Base-by-base conservation (phyloP, 2,888 invertebrate genomes). In the Anarsia innoxiella region DNA sequence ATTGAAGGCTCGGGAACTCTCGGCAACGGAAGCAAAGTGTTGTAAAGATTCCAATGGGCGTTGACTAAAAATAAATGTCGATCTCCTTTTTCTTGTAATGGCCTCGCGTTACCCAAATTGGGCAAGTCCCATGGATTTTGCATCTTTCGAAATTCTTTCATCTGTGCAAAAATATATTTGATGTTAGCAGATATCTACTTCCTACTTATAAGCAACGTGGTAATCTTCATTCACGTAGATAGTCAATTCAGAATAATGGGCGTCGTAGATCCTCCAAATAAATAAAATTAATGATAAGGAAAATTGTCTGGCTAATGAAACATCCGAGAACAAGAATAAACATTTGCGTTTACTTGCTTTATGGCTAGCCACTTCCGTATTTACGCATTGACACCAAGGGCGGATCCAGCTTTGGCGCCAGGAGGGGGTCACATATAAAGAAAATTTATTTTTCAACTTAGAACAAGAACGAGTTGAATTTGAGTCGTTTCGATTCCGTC, bases 61-160 rank as follows among this genome's bases (percentile, higher is more conserved):
- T 71, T 83, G 23, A 88, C 84, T 38, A 88, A 87, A 46, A 87
- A 86, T 1, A 90, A 46, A 11, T 71, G 71, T 23, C 88, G 66
- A 4, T 70, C 60, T 12, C 58, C 50, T 2, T 66, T 51, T 1
- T 79, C 74, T 56, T 88, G 59, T n/a, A 25, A 4, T 0, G 78
- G 65, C 40, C 89, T 76, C 45, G 63, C 88, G 59, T 89, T 90
- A n/a, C 76, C 54, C 5, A 75, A 45, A 23, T 88, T 77, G 0
- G 79, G 85, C 34, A 84, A 76, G 37, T 83, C 82, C 79, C 79
- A 83, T 1, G 76, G 74, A 34, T 88, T 72, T 56, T 83, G 70
- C 4, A 90, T 49, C 30, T 69, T 78, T 9, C 89, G 84, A 47
- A 91, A 88, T 47, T 76, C 62, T 40, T 78, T 80, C 56, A 89